Conservation (phyloP, 23 tunicate species). For the Diplosoma virens region DNA sequence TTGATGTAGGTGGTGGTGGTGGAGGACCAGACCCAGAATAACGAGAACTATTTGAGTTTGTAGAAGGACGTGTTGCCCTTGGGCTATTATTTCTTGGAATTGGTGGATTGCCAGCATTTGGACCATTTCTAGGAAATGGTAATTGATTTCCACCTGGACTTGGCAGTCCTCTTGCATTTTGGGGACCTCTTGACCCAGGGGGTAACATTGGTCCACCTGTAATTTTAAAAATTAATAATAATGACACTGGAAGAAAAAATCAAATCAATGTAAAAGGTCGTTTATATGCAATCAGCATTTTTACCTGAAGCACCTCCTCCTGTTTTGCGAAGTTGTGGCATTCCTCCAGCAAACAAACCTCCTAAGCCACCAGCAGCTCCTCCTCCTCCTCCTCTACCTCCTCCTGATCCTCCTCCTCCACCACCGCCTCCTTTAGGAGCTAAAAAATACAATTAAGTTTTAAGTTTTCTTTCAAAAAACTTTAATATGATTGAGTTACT, state of each 20-base stretch:
- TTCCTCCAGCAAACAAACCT: constrained; percentile 93
- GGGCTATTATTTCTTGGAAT: not conserved
- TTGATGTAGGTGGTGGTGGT: constrained; percentile 40
- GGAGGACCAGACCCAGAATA: constrained; percentile 32
- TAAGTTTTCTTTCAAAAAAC: too few relatives aligned
- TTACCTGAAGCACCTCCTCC: constrained; percentile 12
- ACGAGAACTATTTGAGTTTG: not conserved
- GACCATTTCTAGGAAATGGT: constrained; percentile 10
- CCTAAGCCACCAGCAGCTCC: constrained; percentile 84
- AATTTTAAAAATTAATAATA: not conserved
- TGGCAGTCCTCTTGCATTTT: not conserved
- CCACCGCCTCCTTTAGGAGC: constrained; percentile 22
- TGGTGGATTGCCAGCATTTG: not conserved
- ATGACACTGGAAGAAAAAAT: not conserved
- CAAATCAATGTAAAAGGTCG: not conserved
- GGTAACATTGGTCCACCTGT: constrained; percentile 49
- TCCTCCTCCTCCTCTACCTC: constrained; percentile 82
- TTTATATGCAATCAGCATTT: too few relatives aligned
- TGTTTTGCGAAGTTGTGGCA: constrained; percentile 63
- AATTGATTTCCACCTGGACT: constrained; percentile 3
- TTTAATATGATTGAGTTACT: too few relatives aligned
- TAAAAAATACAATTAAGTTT: too few relatives aligned
- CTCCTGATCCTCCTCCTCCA: constrained; percentile 89
- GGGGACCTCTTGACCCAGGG: constrained; percentile 36
- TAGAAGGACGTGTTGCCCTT: not conserved